phyloP scores from a whole-genome alignment of 2,113 vertebrate genomes.

The Aptenodytes patagonicus region DNA sequence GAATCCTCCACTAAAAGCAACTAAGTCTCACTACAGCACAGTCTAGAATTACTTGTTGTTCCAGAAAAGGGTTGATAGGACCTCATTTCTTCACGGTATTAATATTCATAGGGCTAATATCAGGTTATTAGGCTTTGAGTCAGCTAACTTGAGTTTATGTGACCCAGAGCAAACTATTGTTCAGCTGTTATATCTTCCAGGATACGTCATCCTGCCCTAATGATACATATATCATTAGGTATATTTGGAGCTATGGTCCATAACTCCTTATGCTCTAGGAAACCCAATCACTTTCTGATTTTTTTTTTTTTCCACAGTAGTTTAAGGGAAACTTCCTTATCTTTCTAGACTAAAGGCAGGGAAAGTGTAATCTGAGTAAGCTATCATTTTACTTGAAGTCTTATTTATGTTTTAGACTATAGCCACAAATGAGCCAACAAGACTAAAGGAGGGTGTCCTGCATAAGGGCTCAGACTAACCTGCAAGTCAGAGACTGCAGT shows the following conservation, averaged over 20 bases:
- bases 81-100: not conserved
- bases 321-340: slow-evolving; percentile 7
- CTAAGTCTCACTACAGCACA: not conserved
- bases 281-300: not conserved
- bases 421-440: not conserved
- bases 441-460: not conserved
- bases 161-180: not conserved
- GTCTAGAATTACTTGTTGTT: not conserved
- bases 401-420: slow-evolving; percentile 20
- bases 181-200: not conserved
- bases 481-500: not conserved
- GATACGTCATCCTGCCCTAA: not conserved
- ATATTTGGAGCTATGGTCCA: not conserved
- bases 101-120: not conserved
- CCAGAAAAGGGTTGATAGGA: not conserved
- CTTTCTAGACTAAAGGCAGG: not conserved
- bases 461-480: not conserved
- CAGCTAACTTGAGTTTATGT: not conserved
- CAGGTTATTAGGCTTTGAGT: not conserved
- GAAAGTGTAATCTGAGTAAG: slow-evolving; percentile 4
- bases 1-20: not conserved
- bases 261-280: not conserved
- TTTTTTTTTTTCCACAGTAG: not conserved
- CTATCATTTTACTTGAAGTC: not conserved
- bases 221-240: not conserved